Evolutionary conservation across 2,113 vertebrate genomes (phyloP).

Genomic region (Phainopepla nitens): DNA sequence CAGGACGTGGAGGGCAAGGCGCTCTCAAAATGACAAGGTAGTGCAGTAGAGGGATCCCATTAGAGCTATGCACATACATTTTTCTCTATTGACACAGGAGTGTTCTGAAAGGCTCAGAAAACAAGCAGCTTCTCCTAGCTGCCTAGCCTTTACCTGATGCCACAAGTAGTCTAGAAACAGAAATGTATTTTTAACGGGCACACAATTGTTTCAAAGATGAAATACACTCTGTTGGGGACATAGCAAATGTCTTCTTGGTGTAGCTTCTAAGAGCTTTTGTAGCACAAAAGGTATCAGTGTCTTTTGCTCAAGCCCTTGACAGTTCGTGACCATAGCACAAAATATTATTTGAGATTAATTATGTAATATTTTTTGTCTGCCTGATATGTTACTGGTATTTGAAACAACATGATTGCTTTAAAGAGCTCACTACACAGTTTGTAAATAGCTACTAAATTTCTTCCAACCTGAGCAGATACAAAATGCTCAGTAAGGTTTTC

Average conservation of each 20-base stretch:
- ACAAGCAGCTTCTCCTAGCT: constrained; percentile 12
- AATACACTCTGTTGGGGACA: neutral
- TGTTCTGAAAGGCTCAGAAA: constrained; percentile 13
- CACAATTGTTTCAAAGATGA: neutral
- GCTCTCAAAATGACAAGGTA: constrained; percentile 16
- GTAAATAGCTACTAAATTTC: neutral
- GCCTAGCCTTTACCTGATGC: neutral
- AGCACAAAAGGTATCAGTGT: neutral
- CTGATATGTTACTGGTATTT: neutral
- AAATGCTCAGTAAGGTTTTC: neutral
- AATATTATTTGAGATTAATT: neutral
- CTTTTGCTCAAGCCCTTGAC: neutral
- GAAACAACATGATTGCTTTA: neutral
- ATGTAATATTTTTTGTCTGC: neutral
- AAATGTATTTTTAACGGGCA: constrained; percentile 27
- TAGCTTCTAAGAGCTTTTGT: neutral
- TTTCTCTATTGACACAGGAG: constrained; percentile 44
- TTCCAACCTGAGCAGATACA: neutral
- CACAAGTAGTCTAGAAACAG: neutral
- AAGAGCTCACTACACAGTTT: neutral
- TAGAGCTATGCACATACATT: constrained; percentile 48
- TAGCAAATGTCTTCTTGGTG: neutral
- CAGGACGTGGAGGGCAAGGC: neutral
- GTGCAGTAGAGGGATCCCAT: constrained; percentile 15
- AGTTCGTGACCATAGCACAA: neutral